These are phyloP conservation scores for Calyptomena viridis DNA, from an alignment of 2,113 vertebrate species.

Conservation along the genomic window DNA sequence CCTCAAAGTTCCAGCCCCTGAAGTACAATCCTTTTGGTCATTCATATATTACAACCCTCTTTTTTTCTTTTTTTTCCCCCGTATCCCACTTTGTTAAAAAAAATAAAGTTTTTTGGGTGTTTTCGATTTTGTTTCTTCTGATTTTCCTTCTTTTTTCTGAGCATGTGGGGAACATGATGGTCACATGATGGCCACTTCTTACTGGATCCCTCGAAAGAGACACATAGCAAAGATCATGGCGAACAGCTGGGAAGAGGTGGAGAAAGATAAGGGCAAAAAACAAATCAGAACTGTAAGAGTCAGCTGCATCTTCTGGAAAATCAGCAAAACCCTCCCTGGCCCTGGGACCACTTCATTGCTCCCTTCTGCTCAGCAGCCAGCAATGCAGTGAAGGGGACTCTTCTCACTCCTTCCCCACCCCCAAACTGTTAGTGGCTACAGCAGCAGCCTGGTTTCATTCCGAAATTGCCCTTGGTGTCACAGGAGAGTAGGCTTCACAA, in stretches of 20 bases:
- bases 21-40: conserved; percentile 81
- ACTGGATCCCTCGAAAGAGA: conserved; percentile 92
- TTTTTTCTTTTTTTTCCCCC: neutral
- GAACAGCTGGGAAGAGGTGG: conserved; percentile 78
- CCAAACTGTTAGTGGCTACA: neutral
- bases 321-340: neutral
- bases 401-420: neutral
- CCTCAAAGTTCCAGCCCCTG: conserved; percentile 90
- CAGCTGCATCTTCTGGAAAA: neutral
- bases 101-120: conserved; percentile 55
- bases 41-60: conserved; percentile 71
- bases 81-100: conserved; percentile 72
- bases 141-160: conserved; percentile 40
- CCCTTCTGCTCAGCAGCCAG: neutral
- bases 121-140: conserved; percentile 13
- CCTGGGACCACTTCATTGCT: neutral
- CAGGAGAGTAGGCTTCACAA: fast-evolving
- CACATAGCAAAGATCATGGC: conserved; percentile 96
- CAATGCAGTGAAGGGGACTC: fast-evolving
- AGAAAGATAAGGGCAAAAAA: neutral
- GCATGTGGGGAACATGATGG: neutral
- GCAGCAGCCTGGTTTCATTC: neutral
- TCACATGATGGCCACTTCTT: conserved; percentile 18
- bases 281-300: neutral
- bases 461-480: neutral